Conservation (phyloP, 2,797 vertebrate genomes). For the Spondyliosoma cantharus region DNA sequence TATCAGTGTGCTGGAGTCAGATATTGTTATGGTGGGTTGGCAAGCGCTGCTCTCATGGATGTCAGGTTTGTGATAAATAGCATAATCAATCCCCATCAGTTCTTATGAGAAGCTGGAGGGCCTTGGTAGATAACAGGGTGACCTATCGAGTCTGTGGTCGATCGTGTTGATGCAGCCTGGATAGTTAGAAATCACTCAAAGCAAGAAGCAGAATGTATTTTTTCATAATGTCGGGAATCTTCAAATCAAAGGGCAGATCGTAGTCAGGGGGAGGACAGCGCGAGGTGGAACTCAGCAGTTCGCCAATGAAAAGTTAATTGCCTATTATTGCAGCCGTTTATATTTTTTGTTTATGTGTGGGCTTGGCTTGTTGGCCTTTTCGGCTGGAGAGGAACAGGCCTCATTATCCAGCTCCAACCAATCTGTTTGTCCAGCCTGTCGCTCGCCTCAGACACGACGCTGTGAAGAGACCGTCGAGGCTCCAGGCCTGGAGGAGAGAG, state of each 20-base stretch:
- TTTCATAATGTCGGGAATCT: slow-evolving; percentile 6
- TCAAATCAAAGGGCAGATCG: slow-evolving; percentile 9
- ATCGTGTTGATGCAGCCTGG: slow-evolving; percentile 30
- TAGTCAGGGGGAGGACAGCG: not conserved
- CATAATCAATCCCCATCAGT: slow-evolving; percentile 44
- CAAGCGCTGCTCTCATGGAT: slow-evolving; percentile 11
- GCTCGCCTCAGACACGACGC: slow-evolving; percentile 35
- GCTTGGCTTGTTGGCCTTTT: slow-evolving; percentile 39
- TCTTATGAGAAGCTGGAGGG: slow-evolving; percentile 26
- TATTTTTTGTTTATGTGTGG: slow-evolving; percentile 49
- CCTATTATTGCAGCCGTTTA: slow-evolving; percentile 60
- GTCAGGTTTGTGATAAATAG: slow-evolving; percentile 51
- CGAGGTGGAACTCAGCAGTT: slow-evolving; percentile 25
- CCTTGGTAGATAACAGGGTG: slow-evolving; percentile 21
- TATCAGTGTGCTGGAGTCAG: slow-evolving; percentile 33
- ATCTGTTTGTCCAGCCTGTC: slow-evolving; percentile 38
- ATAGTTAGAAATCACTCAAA: slow-evolving; percentile 39
- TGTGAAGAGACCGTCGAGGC: slow-evolving; percentile 9
- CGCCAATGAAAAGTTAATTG: slow-evolving; percentile 51
- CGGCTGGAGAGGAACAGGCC: slow-evolving; percentile 44
- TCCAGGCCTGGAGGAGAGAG: slow-evolving; percentile 30
- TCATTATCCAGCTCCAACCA: slow-evolving; percentile 60
- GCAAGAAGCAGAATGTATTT: slow-evolving; percentile 14
- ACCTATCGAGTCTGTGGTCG: slow-evolving; percentile 38
- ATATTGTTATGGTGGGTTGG: slow-evolving; percentile 18